Evolutionary conservation across 2,888 invertebrate species (phyloP).

Genomic region (Cabera pusaria): DNA sequence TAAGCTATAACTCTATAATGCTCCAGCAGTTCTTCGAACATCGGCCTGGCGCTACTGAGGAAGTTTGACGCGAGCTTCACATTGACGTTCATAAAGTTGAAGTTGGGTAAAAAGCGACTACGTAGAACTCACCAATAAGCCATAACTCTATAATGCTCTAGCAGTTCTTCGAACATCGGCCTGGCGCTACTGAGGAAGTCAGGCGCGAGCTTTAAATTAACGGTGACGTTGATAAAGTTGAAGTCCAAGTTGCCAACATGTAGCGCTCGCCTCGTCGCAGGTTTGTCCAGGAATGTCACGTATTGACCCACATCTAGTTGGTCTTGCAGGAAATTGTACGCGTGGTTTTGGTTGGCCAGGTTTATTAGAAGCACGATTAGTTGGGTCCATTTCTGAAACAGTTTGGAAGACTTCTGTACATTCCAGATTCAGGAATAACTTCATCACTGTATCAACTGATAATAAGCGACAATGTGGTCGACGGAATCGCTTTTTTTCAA

Average conservation of each 20-base stretch:
- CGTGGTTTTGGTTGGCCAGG: slow-evolving; percentile 59
- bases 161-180: slow-evolving; percentile 52
- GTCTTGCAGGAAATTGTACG: slow-evolving; percentile 67
- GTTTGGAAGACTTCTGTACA: too few relatives aligned
- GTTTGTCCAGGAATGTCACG: slow-evolving; percentile 38
- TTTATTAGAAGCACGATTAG: slow-evolving; percentile 49
- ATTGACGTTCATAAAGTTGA: too few relatives aligned
- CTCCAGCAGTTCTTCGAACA: too few relatives aligned
- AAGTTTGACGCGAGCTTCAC: too few relatives aligned
- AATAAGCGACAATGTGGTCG: too few relatives aligned
- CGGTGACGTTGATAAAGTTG: slow-evolving; percentile 58
- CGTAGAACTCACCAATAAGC: slow-evolving; percentile 61
- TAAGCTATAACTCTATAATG: slow-evolving; percentile 63
- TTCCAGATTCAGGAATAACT: too few relatives aligned
- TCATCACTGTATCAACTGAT: too few relatives aligned
- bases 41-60: too few relatives aligned
- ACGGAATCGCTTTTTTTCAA: too few relatives aligned
- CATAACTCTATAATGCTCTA: slow-evolving; percentile 63
- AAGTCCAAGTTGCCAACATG: slow-evolving; percentile 64
- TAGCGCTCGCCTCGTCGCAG: slow-evolving; percentile 58
- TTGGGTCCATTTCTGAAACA: slow-evolving; percentile 58
- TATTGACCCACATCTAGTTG: slow-evolving; percentile 50
- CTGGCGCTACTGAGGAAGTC: slow-evolving; percentile 65
- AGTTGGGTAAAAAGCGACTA: too few relatives aligned
- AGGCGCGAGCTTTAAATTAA: slow-evolving; percentile 49